phyloP scores from a whole-genome alignment of 2,113 vertebrate species.

The Colius striatus region DNA sequence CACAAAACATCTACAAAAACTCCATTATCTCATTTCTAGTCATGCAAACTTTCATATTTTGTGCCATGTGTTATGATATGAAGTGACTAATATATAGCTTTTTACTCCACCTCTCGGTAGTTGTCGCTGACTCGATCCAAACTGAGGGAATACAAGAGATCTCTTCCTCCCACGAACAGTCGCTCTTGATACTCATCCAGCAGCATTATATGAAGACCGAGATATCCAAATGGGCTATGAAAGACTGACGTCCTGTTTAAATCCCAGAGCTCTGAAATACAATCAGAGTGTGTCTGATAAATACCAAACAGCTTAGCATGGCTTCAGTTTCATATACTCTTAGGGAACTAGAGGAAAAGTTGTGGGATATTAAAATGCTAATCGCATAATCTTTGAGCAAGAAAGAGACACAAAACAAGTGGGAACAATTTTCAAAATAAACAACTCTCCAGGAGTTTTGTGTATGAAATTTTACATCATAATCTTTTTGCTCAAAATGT shows the following conservation, averaged over 20 bases:
- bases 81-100: neutral
- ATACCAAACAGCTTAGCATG: constrained; percentile 18
- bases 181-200: constrained; percentile 93
- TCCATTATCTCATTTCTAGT: neutral
- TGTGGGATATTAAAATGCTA: constrained; percentile 12
- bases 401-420: neutral
- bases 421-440: constrained; percentile 12
- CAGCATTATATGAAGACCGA: constrained; percentile 88
- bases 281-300: constrained; percentile 43
- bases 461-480: neutral
- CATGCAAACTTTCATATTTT: neutral
- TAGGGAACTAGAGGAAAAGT: neutral
- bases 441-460: neutral
- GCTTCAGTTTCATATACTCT: neutral
- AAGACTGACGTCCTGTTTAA: constrained; percentile 94
- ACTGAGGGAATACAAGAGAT: constrained; percentile 90
- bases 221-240: constrained; percentile 81
- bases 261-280: constrained; percentile 90
- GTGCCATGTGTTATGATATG: neutral
- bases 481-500: neutral
- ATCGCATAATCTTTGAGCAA: neutral
- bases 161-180: constrained; percentile 92
- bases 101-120: constrained; percentile 86
- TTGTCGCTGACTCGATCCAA: constrained; percentile 87
- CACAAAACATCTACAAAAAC: neutral